phyloP scores from a whole-genome alignment of 2,888 invertebrate species.

The Sarcophaga rosellei region DNA sequence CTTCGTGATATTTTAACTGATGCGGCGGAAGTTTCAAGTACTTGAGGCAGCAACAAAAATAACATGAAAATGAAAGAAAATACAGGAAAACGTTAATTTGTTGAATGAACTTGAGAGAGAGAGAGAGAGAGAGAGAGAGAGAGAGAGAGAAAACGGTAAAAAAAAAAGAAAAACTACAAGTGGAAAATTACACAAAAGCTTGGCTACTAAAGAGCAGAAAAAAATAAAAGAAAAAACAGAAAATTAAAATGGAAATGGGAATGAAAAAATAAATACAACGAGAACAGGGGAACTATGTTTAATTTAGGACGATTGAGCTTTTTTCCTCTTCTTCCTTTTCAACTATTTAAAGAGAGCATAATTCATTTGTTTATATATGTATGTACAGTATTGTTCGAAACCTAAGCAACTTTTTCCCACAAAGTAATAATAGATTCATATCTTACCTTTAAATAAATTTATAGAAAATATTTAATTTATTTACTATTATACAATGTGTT shows the following conservation, averaged over 20 bases:
- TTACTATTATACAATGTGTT: too few relatives aligned
- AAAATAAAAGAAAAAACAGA: not conserved
- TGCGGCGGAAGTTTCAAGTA: conserved; percentile 66
- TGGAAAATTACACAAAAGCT: conserved; percentile 21
- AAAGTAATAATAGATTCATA: too few relatives aligned
- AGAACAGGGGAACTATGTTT: not conserved
- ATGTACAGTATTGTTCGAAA: too few relatives aligned
- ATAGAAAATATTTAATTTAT: too few relatives aligned
- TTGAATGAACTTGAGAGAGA: conserved; percentile 11
- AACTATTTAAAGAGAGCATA: too few relatives aligned
- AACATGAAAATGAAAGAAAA: conserved; percentile 54
- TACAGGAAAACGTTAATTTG: conserved; percentile 59
- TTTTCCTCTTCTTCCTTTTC: not conserved
- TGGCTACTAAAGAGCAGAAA: not conserved
- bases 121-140: too few relatives aligned
- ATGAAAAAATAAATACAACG: not conserved
- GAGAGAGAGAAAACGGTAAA: not conserved
- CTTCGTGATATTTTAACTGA: conserved; percentile 51
- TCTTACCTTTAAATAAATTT: too few relatives aligned
- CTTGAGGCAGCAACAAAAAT: conserved; percentile 46
- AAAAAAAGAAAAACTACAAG: not conserved
- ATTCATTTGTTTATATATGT: too few relatives aligned
- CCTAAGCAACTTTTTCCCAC: too few relatives aligned
- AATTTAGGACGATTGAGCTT: not conserved
- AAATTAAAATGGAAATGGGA: not conserved